These are phyloP conservation scores for Elephantulus edwardii DNA, from an alignment of 2,113 vertebrate genomes.

Conservation along the genomic window DNA sequence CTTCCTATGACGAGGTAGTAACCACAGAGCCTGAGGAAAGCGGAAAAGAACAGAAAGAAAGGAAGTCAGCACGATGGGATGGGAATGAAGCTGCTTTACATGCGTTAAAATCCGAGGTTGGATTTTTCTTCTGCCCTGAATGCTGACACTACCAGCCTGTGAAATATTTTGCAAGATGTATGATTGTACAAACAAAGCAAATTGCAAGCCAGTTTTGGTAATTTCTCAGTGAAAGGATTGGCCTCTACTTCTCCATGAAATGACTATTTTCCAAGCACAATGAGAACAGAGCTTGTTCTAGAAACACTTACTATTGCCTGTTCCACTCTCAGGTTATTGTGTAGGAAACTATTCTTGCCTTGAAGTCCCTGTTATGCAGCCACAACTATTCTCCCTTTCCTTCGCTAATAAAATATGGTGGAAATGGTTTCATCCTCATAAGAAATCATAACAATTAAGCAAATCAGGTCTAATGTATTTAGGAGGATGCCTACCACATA, in stretches of 20 bases:
- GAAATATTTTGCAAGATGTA: constrained; percentile 4
- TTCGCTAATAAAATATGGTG: background rate
- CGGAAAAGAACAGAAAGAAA: background rate
- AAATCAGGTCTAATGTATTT: constrained; percentile 4
- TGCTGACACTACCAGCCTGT: background rate
- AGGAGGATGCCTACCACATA: background rate
- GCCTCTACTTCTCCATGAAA: constrained; percentile 2
- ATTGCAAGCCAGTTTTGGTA: constrained; percentile 14
- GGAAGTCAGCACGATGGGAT: background rate
- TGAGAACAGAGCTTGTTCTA: constrained; percentile 27
- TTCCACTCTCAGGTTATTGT: background rate
- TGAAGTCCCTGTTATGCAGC: background rate
- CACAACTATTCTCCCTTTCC: background rate
- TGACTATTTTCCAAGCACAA: constrained; percentile 29
- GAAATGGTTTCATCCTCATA: background rate
- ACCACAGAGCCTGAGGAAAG: background rate
- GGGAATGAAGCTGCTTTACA: background rate
- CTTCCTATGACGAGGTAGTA: background rate
- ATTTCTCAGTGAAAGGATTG: constrained; percentile 60
- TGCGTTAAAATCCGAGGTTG: background rate
- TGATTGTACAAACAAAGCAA: background rate
- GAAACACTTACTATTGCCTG: background rate
- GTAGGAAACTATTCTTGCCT: background rate
- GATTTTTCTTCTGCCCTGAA: background rate
- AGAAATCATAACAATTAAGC: background rate